Evolutionary conservation across 2,113 vertebrate genomes (phyloP), one percentile per base, ranked within the genome.

Genomic region (Dinomys branickii): DNA sequence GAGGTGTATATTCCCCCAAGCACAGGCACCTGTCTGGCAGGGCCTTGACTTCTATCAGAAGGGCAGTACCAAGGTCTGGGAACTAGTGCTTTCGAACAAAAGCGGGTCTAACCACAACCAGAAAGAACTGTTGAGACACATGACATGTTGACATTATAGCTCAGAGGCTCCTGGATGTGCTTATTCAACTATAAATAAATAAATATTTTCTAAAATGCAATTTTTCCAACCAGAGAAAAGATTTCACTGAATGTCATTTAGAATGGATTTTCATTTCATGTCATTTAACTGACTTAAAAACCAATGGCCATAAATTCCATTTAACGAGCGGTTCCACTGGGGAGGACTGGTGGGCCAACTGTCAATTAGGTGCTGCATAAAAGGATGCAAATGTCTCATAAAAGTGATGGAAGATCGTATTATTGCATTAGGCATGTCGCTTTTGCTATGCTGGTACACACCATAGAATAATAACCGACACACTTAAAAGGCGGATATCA

Each of bases 261-360:
- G 98, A 98, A 82, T 80, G 98, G 96, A 97, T 96, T 97, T 83
- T 89, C 73, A 96, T 97, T 98, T 97, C 91, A 95, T 78, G 41
- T 96, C 91, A 97, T 93, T 98, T 98, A 98, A 94, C 88, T 84
- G 71, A 87, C 63, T 97, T 96, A 97, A 97, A 97, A 98, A 94
- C 87, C 44, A 85, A 81, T 52, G 47, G 41, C 38, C 52, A 97
- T 97, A 96, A 95, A 96, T 91, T 95, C 20, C 35, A 75, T 78
- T 91, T 95, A 95, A 56, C 82, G 35, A 77, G 69, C 26, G 1
- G 78, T 90, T 85, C 73, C 90, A 83, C 5, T 88, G 88, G 61
- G 58, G 96, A 97, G 92, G 85, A 47, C 58, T 93, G 54, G 94
- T 67, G 63, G 56, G 92, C 71, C 90, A 96, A 96, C 97, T 98